phyloP scores from a whole-genome alignment of 2,797 vertebrate genomes.

The Champsocephalus gunnari region DNA sequence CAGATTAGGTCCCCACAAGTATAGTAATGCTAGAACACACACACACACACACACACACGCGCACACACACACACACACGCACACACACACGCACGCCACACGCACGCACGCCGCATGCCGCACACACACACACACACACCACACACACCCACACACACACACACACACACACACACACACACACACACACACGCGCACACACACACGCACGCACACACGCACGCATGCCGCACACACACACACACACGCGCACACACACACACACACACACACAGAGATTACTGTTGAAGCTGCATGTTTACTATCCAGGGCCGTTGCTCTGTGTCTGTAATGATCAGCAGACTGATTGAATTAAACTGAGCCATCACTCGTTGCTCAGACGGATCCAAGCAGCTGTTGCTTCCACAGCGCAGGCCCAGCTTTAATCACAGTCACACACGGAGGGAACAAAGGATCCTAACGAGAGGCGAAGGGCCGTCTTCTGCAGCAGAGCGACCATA shows the following conservation, averaged over 20 bases:
- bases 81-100: too few species aligned
- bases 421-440: constrained; percentile 60
- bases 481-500: background rate
- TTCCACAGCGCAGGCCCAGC: constrained; percentile 20
- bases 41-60: too few species aligned
- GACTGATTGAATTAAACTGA: constrained; percentile 69
- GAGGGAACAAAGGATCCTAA: constrained; percentile 56
- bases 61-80: too few species aligned
- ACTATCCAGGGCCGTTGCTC: constrained; percentile 53
- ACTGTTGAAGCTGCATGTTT: constrained; percentile 46
- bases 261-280: constrained; percentile 19
- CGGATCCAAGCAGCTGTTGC: constrained; percentile 66
- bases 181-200: background rate
- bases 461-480: constrained; percentile 45
- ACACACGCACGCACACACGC: background rate
- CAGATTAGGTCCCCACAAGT: too few species aligned
- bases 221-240: background rate
- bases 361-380: constrained; percentile 59
- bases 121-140: background rate
- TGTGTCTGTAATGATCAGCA: constrained; percentile 51
- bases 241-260: background rate
- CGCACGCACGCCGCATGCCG: too few species aligned
- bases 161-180: background rate
- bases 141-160: background rate
- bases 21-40: too few species aligned